A percentile compares a stretch with the other conserved stretches of the same genome.
Evolutionary conservation across 2,797 vertebrate genomes (phyloP).

Genomic region (Antrozous pallidus): DNA sequence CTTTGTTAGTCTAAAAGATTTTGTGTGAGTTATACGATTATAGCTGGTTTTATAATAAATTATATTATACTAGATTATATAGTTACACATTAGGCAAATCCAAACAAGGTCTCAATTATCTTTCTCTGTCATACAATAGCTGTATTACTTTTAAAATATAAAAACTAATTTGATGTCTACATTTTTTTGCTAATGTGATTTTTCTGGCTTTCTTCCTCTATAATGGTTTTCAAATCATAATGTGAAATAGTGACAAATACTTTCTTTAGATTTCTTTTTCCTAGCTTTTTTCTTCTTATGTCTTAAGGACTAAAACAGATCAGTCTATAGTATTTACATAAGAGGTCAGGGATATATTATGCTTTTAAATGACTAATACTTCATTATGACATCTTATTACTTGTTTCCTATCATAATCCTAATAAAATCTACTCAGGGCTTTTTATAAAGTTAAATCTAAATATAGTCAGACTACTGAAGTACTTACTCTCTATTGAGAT

Average conservation of each 20-base stretch:
- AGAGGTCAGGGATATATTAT: constrained; percentile 23
- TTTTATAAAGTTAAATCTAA: constrained; percentile 1
- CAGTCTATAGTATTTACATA: background rate
- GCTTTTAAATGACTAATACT: constrained; percentile 40
- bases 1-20: constrained; percentile 5
- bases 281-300: background rate
- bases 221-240: constrained; percentile 34
- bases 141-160: constrained; percentile 13
- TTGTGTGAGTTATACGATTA: background rate
- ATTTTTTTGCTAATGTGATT: constrained; percentile 16
- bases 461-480: background rate
- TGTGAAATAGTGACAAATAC: constrained; percentile 32
- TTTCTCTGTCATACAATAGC: background rate
- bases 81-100: background rate
- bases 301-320: background rate
- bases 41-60: constrained; percentile 20
- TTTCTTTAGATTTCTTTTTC: constrained; percentile 27
- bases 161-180: background rate
- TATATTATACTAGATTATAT: background rate
- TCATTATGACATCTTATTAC: background rate
- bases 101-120: background rate
- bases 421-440: background rate
- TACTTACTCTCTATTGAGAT: constrained; percentile 35
- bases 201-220: constrained; percentile 3
- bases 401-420: constrained; percentile 26